Evolutionary conservation across 2,888 invertebrate species (phyloP).

Genomic region (Cantharis lateralis): DNA sequence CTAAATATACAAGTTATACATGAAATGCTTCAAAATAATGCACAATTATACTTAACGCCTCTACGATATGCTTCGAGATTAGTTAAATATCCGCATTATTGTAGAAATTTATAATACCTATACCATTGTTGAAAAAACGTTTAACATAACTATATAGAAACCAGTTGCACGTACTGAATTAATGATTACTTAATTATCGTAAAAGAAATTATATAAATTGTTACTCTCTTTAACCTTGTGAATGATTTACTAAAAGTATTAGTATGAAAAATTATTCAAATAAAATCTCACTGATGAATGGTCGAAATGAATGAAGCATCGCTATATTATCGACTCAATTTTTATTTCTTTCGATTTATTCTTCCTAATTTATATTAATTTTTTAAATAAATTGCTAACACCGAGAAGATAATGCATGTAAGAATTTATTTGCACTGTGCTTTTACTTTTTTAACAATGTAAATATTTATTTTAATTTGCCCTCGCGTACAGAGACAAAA

Average conservation of each 20-base stretch:
- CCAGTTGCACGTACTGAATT: not conserved
- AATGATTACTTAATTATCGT: not conserved
- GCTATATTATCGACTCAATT: not conserved
- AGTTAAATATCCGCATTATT: slow-evolving; percentile 1
- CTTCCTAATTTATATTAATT: not conserved
- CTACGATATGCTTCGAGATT: slow-evolving; percentile 1
- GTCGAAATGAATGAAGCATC: not conserved
- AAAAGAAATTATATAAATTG: not conserved
- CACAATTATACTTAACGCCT: not conserved
- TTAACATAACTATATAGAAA: not conserved
- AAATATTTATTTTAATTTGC: not conserved
- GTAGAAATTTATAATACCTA: not conserved
- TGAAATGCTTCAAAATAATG: slow-evolving; percentile 9
- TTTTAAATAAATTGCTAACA: not conserved
- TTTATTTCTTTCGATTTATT: not conserved
- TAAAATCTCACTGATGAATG: not conserved
- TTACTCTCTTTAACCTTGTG: not conserved
- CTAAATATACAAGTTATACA: not conserved
- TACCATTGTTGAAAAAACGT: not conserved
- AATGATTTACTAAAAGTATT: not conserved
- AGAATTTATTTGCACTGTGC: not conserved
- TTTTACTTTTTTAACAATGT: not conserved
- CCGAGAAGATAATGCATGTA: not conserved
- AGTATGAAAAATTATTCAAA: not conserved
- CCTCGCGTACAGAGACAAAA: not conserved